A percentile compares a stretch with the other conserved stretches of the same genome.
phyloP scores from a whole-genome alignment of 1,140 invertebrate genomes.

The Meloidogyne exigua region DNA sequence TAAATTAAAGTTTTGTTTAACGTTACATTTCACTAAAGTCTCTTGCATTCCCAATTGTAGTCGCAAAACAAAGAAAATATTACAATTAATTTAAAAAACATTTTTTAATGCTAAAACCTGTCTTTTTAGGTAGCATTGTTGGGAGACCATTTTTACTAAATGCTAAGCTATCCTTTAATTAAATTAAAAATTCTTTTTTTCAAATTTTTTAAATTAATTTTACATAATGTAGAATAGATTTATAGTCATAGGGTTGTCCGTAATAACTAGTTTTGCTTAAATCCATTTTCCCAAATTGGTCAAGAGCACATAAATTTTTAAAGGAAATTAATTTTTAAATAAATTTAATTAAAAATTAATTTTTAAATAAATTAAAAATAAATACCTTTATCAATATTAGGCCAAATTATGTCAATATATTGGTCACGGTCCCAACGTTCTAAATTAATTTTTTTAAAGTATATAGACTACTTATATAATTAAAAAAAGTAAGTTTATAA shows the following conservation, averaged over 20 bases:
- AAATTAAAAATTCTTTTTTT: background rate
- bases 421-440: slow-evolving; percentile 59
- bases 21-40: slow-evolving; percentile 54
- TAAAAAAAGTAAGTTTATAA: no score
- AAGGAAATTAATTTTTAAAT: slow-evolving; percentile 14
- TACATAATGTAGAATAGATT: slow-evolving; percentile 59
- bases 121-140: slow-evolving; percentile 62
- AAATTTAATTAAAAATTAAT: slow-evolving; percentile 13
- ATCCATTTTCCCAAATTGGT: slow-evolving; percentile 66
- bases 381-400: slow-evolving; percentile 61
- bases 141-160: slow-evolving; percentile 63
- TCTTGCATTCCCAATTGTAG: slow-evolving; percentile 62
- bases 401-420: slow-evolving; percentile 64
- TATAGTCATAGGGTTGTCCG: slow-evolving; percentile 62
- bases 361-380: background rate
- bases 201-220: background rate
- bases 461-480: no score
- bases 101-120: slow-evolving; percentile 40
- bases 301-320: slow-evolving; percentile 52
- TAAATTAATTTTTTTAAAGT: background rate
- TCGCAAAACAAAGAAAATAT: slow-evolving; percentile 43
- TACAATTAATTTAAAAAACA: background rate
- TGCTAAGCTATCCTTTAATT: slow-evolving; percentile 49
- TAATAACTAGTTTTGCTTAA: slow-evolving; percentile 62
- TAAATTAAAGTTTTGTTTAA: background rate